Base-by-base conservation (phyloP, 53 echinoderm and acorn worm species). In the Zoroaster sp. region DNA sequence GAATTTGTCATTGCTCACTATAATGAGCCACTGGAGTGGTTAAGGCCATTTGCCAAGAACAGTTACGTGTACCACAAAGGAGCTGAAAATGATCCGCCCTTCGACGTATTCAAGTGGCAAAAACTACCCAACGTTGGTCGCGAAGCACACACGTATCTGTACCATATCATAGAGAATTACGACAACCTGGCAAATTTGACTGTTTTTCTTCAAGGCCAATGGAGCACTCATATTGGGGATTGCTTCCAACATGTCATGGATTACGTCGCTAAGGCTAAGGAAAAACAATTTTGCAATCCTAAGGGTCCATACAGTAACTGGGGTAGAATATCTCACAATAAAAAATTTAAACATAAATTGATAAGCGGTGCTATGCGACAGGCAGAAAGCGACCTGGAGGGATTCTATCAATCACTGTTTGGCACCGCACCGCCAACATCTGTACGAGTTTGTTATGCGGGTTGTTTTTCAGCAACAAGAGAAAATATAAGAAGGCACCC, bases 111-210 rank as follows among this genome's bases (percentile, higher is more conserved):
- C 47, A 76, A 44, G 20, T 88, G 88, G 88, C 65, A 88, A 33
- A 41, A 66, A 37, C 38, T 88, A 30, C 88, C 88, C 21, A 88
- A 88, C 39, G 88, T 88, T 49, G 88, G 88, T 14, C 53, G 88
- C 7, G 88, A 88, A 28, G 6, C 21, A 33, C 74, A 87, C 28
- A 86, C 86, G 6, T 86, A 86, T 33, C 73, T 72, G 18, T n/a
- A 86, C 72, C 87, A 88, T 40, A 77, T 88, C n/a, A 88, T 88
- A 38, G n/a, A 59, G 11, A 88, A 88, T 23, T 88, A 88, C 44
- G 77, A 88, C 40, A 88, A 77, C 52, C 88, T 88, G 7, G 88
- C 88, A 8, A 42, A 63, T 77, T 5, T 77, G 5, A 88, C 88
- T 6, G 77, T 88, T 5, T 88, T 88, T 20, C 77, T 88, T 1